phyloP scores from a whole-genome alignment of 2,797 vertebrate species.

The Cebuella pygmaea region DNA sequence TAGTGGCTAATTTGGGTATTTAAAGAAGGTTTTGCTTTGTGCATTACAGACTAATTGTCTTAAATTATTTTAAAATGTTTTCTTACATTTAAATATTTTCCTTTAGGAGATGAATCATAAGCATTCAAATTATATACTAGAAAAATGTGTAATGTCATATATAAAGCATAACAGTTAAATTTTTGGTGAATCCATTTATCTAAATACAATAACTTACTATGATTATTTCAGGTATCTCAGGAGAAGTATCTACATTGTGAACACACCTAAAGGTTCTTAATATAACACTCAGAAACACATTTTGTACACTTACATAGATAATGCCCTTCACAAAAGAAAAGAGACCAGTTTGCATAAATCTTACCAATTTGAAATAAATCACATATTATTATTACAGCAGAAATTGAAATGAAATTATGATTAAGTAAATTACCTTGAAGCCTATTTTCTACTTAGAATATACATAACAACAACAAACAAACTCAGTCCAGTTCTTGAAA shows the following conservation, averaged over 20 bases:
- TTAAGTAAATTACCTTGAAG: background rate
- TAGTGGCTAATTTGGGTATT: background rate
- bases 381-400: background rate
- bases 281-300: background rate
- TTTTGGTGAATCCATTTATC: background rate
- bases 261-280: background rate
- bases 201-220: background rate
- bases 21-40: background rate
- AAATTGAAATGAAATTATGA: background rate
- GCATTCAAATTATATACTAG: background rate
- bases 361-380: background rate
- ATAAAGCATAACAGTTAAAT: background rate
- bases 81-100: background rate
- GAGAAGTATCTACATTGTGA: background rate
- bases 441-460: background rate
- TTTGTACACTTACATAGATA: background rate
- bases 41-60: background rate
- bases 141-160: background rate
- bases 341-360: background rate
- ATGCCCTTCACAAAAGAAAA: background rate
- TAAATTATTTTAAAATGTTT: slow-evolving; percentile 31
- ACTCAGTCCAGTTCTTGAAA: background rate
- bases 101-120: background rate
- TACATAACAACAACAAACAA: background rate
- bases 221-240: background rate